Conservation (phyloP, 1,140 invertebrate species). For the Cotesia vestalis region DNA sequence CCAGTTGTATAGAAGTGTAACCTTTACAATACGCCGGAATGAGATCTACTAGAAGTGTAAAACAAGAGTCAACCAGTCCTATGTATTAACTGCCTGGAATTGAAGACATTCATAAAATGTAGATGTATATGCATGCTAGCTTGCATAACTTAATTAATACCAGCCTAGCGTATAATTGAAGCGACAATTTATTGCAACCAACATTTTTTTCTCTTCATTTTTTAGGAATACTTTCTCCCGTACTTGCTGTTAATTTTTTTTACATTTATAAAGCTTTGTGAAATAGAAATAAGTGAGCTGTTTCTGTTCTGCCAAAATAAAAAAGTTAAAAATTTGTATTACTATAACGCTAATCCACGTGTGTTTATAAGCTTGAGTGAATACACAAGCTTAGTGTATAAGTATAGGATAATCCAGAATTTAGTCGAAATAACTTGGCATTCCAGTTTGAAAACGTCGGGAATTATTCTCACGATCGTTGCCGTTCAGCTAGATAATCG, state of each 20-base stretch:
- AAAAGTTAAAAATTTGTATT: no score
- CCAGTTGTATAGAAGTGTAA: no score
- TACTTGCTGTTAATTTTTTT: slow-evolving; percentile 24
- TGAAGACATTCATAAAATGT: slow-evolving; percentile 42
- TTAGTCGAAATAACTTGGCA: slow-evolving; percentile 33
- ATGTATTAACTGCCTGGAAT: slow-evolving; percentile 30
- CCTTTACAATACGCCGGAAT: not conserved
- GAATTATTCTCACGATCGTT: slow-evolving; percentile 52
- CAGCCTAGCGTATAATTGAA: slow-evolving; percentile 53
- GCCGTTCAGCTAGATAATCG: slow-evolving; percentile 54
- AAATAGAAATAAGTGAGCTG: not conserved
- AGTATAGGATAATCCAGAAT: slow-evolving; percentile 25
- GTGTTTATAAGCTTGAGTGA: no score
- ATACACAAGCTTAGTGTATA: not conserved
- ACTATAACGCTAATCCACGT: no score
- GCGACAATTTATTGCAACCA: slow-evolving; percentile 54
- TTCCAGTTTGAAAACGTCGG: slow-evolving; percentile 40
- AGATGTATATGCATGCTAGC: slow-evolving; percentile 27
- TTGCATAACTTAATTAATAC: slow-evolving; percentile 56
- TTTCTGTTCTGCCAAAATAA: not conserved
- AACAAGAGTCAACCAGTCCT: slow-evolving; percentile 44
- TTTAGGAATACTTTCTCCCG: slow-evolving; percentile 53
- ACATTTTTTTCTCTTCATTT: slow-evolving; percentile 33
- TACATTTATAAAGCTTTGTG: not conserved
- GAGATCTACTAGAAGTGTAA: slow-evolving; percentile 20